Percentiles rank a stretch among this genome's conserved stretches.
phyloP scores from a whole-genome alignment of 2,113 vertebrate genomes.

The Nothoprocta pentlandii region DNA sequence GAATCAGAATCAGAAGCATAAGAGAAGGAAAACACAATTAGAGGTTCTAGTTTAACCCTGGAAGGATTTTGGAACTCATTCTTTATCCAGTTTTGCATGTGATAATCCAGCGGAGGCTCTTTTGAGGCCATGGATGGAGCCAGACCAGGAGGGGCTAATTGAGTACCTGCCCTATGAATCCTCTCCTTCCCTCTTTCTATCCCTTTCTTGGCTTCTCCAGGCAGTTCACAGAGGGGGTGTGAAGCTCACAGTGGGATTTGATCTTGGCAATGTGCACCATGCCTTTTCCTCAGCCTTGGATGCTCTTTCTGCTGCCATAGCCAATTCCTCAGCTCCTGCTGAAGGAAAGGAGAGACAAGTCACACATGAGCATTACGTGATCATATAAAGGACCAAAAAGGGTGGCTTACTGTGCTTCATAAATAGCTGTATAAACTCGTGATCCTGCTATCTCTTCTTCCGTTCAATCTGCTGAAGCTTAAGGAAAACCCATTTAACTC shows the following conservation, averaged over 20 bases:
- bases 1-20: background rate
- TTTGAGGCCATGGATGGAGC: slow-evolving; percentile 1
- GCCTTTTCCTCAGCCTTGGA: background rate
- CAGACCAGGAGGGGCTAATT: slow-evolving; percentile 53
- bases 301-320: slow-evolving; percentile 23
- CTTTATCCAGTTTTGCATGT: slow-evolving; percentile 26
- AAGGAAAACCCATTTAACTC: background rate
- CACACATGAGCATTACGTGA: background rate
- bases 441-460: background rate
- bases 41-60: background rate
- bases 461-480: background rate
- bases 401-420: background rate
- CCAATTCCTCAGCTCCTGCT: slow-evolving; percentile 8
- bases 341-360: background rate
- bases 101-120: slow-evolving; percentile 14
- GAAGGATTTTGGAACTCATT: background rate
- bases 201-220: slow-evolving; percentile 49
- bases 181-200: slow-evolving; percentile 39
- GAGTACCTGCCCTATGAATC: slow-evolving; percentile 42
- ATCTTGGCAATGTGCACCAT: background rate
- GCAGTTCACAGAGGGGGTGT: slow-evolving; percentile 16
- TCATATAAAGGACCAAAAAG: background rate
- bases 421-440: background rate
- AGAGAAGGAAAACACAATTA: background rate
- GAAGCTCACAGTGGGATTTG: slow-evolving; percentile 1